Conservation (phyloP, 53 echinoderm and acorn worm species). For the Crossaster papposus region DNA sequence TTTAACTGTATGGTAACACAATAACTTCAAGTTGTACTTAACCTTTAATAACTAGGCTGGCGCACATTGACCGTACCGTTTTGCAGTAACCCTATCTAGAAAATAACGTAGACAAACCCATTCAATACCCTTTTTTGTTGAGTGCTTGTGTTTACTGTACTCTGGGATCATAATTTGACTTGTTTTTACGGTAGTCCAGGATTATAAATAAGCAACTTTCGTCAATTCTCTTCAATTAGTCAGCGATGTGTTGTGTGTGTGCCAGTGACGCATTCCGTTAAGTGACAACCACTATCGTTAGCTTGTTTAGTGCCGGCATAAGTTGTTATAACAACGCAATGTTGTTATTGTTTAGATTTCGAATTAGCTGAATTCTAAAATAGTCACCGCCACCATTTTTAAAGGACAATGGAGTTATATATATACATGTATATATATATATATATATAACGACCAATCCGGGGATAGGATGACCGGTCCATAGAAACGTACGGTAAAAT, state of each 20-base stretch:
- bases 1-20: background rate
- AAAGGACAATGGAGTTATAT: background rate
- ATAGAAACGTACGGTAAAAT: no score
- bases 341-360: background rate
- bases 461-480: no score
- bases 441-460: no score
- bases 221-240: background rate
- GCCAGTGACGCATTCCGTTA: background rate
- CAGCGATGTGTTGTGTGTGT: background rate
- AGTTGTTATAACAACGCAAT: background rate
- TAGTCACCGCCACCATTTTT: background rate
- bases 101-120: background rate
- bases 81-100: slow-evolving; percentile 7
- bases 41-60: background rate
- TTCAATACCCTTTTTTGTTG: background rate
- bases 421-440: no score
- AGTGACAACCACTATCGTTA: background rate
- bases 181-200: no score
- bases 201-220: background rate
- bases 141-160: no score
- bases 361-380: background rate
- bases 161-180: background rate
- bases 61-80: slow-evolving; percentile 1
- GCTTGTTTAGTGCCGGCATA: background rate
- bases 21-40: slow-evolving; percentile 13